A percentile compares a stretch with the other conserved stretches of the same genome.
These are phyloP conservation scores for Talpa occidentalis DNA, from an alignment of 2,113 vertebrate species.

Conservation along the genomic window DNA sequence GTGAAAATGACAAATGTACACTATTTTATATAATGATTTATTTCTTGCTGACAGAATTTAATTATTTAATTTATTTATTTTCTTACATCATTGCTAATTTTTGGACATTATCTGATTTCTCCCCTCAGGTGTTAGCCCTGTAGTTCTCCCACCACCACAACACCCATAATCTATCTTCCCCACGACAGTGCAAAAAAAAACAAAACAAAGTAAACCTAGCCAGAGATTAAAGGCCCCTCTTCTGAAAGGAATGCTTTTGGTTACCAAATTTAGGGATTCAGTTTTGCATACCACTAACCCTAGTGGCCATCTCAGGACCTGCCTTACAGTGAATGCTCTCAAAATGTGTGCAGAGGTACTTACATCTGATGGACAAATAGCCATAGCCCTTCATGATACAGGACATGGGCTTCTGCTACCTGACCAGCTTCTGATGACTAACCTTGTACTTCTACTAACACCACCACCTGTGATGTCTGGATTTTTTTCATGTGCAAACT, in stretches of 20 bases:
- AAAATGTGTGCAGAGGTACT: fast-evolving
- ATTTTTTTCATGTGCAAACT: background rate
- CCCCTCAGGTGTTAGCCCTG: no score
- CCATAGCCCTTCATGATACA: background rate
- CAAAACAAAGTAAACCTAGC: background rate
- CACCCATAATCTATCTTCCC: background rate
- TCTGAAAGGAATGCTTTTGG: background rate
- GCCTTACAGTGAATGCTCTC: fast-evolving
- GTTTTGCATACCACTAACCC: background rate
- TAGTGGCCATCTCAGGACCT: background rate
- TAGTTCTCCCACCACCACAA: no score
- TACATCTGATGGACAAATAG: background rate
- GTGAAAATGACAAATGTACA: background rate
- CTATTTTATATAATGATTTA: background rate
- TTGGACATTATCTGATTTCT: no score
- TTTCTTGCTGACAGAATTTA: background rate
- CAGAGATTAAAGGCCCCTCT: background rate
- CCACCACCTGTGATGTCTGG: background rate
- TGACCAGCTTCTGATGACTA: background rate
- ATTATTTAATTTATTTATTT: background rate
- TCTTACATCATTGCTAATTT: no score
- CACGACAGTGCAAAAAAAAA: background rate
- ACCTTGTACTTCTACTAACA: background rate
- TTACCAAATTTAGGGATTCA: background rate
- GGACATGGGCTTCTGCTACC: background rate